These are phyloP conservation scores for Tragelaphus buxtoni DNA, from an alignment of 2,113 vertebrate genomes.

Conservation along the genomic window DNA sequence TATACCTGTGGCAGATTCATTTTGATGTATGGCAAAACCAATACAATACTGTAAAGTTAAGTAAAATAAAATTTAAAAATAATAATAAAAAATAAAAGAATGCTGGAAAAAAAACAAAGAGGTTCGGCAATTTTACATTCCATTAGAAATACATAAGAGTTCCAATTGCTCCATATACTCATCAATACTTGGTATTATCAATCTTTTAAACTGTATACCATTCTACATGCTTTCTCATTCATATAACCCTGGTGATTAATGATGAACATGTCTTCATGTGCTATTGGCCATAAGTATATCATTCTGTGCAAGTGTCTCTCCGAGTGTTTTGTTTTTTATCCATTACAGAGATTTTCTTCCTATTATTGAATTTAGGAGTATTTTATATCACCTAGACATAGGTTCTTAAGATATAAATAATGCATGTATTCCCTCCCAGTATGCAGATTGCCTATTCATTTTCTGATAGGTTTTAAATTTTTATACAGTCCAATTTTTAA, in stretches of 20 bases:
- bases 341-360: not conserved
- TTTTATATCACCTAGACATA: not conserved
- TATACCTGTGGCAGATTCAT: too few species aligned
- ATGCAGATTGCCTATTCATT: not conserved
- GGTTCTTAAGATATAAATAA: not conserved
- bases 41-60: too few species aligned
- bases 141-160: not conserved
- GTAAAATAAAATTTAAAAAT: too few species aligned
- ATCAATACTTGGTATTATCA: not conserved
- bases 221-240: not conserved
- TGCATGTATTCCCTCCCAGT: not conserved
- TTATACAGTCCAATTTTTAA: not conserved
- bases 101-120: not conserved
- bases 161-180: not conserved
- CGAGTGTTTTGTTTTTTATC: not conserved
- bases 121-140: not conserved
- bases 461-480: not conserved
- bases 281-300: not conserved
- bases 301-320: not conserved
- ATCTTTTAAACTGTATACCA: not conserved
- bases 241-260: not conserved
- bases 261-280: not conserved
- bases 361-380: not conserved
- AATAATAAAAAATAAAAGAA: too few species aligned
- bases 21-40: too few species aligned